Conservation (phyloP, 1,140 invertebrate species). For the Ephestia elutella region DNA sequence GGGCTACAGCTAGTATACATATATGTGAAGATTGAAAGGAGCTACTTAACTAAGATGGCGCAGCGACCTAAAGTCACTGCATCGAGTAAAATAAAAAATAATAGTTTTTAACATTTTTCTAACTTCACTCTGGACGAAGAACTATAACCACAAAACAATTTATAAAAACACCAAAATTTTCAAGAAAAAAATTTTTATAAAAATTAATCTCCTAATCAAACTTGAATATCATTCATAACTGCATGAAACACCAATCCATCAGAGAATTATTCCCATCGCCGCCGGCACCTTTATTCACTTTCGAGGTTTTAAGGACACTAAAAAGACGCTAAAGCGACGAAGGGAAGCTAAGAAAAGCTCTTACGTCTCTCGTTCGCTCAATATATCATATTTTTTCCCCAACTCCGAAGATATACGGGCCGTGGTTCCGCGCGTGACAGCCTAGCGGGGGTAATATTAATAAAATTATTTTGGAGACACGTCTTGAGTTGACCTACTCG, state of each 20-base stretch:
- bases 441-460: conserved; percentile 65
- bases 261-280: not conserved
- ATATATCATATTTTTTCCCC: conserved; percentile 70
- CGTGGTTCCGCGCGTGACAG: conserved; percentile 59
- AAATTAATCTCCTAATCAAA: not conserved
- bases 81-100: no score
- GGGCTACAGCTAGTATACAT: no score
- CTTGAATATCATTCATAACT: not conserved
- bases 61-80: no score
- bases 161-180: no score
- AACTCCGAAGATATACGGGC: conserved; percentile 57
- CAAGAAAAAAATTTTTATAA: not conserved
- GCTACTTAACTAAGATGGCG: no score
- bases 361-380: conserved; percentile 58
- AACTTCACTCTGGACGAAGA: no score
- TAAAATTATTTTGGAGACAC: conserved; percentile 70
- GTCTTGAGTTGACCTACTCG: conserved; percentile 48
- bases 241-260: not conserved
- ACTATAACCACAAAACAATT: no score
- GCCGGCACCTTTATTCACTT: conserved; percentile 15
- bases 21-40: no score
- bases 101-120: no score
- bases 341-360: conserved; percentile 47
- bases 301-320: conserved; percentile 38
- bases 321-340: conserved; percentile 51